Percentiles rank a stretch among this genome's conserved stretches.
These are phyloP conservation scores for Panzeria rudis DNA, from an alignment of 2,888 invertebrate species.

Conservation along the genomic window DNA sequence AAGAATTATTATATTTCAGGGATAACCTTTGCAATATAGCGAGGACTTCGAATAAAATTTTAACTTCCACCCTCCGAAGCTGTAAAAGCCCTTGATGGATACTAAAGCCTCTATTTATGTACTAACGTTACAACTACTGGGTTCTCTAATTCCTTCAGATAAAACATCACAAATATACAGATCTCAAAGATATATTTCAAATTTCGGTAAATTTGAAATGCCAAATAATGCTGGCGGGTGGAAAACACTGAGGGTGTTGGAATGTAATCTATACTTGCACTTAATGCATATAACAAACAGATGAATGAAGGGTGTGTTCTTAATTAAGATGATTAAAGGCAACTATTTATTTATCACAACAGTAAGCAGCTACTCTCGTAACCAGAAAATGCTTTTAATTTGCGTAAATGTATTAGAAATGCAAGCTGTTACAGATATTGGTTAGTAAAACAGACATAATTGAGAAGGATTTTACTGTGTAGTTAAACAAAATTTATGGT, in stretches of 20 bases:
- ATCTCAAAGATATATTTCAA: not conserved
- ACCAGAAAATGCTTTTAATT: not conserved
- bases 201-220: constrained; percentile 21
- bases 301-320: not conserved
- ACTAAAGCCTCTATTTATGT: too few species aligned
- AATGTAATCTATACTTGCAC: constrained; percentile 35
- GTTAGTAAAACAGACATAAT: not conserved
- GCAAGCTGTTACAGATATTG: not conserved
- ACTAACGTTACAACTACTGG: not conserved
- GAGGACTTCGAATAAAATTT: too few species aligned
- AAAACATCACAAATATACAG: not conserved
- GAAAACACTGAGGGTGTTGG: constrained; percentile 15
- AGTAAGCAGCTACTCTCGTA: not conserved
- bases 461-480: not conserved
- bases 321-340: constrained; percentile 48
- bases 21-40: too few species aligned
- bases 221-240: constrained; percentile 30
- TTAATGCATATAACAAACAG: not conserved
- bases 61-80: too few species aligned
- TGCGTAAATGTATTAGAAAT: not conserved
- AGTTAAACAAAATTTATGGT: constrained; percentile 22
- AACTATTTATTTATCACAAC: not conserved
- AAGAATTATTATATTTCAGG: too few species aligned
- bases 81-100: too few species aligned
- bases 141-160: not conserved